These are phyloP conservation scores for Diaprepes abbreviatus DNA, from an alignment of 2,888 invertebrate genomes.

Conservation along the genomic window DNA sequence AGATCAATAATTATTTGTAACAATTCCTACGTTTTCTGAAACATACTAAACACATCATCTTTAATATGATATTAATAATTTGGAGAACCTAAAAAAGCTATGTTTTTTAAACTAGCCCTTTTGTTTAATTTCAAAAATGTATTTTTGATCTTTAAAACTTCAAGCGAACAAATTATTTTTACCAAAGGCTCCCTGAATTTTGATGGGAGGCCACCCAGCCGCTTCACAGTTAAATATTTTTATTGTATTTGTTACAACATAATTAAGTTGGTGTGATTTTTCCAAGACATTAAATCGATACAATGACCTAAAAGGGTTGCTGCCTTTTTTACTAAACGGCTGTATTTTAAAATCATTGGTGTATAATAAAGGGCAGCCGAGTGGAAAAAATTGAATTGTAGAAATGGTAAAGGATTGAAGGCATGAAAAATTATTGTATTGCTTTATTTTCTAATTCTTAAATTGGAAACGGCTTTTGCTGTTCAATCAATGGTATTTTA, in stretches of 20 bases:
- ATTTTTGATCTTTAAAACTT: neutral
- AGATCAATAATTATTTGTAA: too few species aligned
- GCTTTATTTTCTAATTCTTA: neutral
- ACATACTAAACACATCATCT: too few species aligned
- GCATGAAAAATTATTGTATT: slow-evolving; percentile 24
- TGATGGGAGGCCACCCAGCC: slow-evolving; percentile 1
- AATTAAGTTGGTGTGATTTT: slow-evolving; percentile 67
- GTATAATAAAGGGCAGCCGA: slow-evolving; percentile 57
- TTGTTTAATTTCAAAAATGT: too few species aligned
- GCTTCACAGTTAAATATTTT: slow-evolving; percentile 41
- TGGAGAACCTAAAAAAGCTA: too few species aligned
- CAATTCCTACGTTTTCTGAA: too few species aligned
- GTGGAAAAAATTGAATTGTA: slow-evolving; percentile 60
- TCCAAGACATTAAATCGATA: slow-evolving; percentile 65
- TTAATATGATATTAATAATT: too few species aligned
- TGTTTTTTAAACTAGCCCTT: too few species aligned
- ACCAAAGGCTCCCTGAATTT: neutral
- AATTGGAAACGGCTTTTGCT: too few species aligned
- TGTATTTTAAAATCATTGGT: slow-evolving; percentile 58
- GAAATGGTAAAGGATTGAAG: slow-evolving; percentile 32
- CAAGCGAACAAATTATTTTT: neutral
- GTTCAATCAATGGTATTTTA: too few species aligned
- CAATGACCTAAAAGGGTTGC: slow-evolving; percentile 65
- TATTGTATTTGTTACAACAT: slow-evolving; percentile 62
- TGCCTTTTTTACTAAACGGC: slow-evolving; percentile 61